Base-by-base conservation (phyloP, 1,140 invertebrate genomes). In the Lucilia sericata region DNA sequence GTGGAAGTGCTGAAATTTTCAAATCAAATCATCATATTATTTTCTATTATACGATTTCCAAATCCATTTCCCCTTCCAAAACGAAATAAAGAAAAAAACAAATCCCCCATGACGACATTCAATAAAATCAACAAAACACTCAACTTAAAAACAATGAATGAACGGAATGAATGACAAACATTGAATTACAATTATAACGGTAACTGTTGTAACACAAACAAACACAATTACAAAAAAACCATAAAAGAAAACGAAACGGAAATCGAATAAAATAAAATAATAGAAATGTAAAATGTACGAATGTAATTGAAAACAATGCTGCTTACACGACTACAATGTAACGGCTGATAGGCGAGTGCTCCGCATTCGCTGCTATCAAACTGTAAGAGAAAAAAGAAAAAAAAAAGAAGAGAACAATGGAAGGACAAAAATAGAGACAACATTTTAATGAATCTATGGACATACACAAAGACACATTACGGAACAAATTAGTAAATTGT, bases 1-100 rank as follows among this genome's bases (percentile, higher is more conserved):
- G 90, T 94, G 94, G 93, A 94, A 93, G 92, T 95, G 94, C 94
- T 95, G 92, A 36, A 93, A 93, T 90, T 80, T 30, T 74, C 21
- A 81, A 74, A 80, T 70, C 21, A 78, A 74, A 84, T 65, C 21
- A 49, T 5, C 14, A 81, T 30, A 84, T 47, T 55, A 75, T 42
- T 19, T 17, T 75, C 83, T 13, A 42, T 55, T 55, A 55, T 14
- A 42, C 13, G 9, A 12, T 12, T 5, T 55, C 51, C 49, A 51
- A 51, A 12, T 17, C n/a, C 9, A 49, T 49, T 49, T 5, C 17
- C 17, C 51, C 42, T 30, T 30, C 25, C 25, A 30, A 30, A 30
- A 42, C 42, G 2, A 60, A 49, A 47, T 49, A n/a, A 49, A 47
- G 17, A 47, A 80, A 80, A 47, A 34, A 13, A 36, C 8, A 12